Evolutionary conservation across 2,113 vertebrate genomes (phyloP).

Genomic region (Phocoena sinus): DNA sequence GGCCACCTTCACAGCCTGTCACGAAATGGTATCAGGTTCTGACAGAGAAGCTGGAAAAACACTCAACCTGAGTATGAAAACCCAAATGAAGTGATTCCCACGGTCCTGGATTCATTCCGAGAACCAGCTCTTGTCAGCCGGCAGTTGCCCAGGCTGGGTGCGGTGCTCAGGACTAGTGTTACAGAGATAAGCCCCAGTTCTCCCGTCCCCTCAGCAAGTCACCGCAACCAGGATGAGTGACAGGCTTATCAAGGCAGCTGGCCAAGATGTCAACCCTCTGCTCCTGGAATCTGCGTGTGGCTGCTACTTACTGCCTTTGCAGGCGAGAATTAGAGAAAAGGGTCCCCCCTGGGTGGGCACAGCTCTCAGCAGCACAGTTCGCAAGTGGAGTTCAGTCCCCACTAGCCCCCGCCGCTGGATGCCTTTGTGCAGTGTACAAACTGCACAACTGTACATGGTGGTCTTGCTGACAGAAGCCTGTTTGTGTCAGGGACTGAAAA

Average conservation of each 20-base stretch:
- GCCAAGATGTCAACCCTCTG: background rate
- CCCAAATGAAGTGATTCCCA: background rate
- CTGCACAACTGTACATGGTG: fast-evolving
- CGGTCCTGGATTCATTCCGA: fast-evolving
- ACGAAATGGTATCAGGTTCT: background rate
- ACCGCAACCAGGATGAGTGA: background rate
- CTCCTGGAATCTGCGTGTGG: background rate
- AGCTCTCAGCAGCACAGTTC: background rate
- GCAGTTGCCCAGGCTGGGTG: background rate
- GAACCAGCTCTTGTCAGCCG: background rate
- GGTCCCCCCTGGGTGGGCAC: background rate
- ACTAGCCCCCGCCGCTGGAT: background rate
- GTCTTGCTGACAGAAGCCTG: background rate
- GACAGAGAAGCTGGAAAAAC: background rate
- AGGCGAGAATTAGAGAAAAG: background rate
- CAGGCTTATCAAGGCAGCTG: background rate
- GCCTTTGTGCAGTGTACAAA: background rate
- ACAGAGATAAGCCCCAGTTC: background rate
- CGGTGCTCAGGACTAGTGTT: background rate
- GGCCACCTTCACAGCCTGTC: background rate
- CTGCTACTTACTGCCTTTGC: background rate
- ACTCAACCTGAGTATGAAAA: background rate
- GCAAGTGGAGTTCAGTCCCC: background rate
- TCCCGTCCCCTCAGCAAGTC: background rate
- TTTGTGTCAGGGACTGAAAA: background rate